Percentiles rank a stretch among this genome's conserved stretches.
Conservation (phyloP, 1,140 invertebrate species). For the Ceratina calcarata region DNA sequence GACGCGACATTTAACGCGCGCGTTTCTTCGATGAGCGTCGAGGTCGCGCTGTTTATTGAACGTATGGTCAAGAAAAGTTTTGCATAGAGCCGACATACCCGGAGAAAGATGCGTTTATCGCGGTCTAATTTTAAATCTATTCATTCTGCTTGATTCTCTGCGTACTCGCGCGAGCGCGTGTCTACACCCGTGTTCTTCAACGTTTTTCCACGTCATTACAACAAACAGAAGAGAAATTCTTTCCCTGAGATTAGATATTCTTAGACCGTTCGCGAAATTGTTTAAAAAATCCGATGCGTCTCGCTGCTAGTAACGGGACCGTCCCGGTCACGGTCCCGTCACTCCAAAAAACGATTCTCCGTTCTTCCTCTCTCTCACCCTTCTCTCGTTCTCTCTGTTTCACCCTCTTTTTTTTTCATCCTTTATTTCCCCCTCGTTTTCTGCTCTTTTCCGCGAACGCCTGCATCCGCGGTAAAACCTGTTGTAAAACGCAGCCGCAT, state of each 20-base stretch:
- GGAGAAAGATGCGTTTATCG: slow-evolving; percentile 52
- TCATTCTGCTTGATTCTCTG: slow-evolving; percentile 25
- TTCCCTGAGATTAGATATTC: slow-evolving; percentile 64
- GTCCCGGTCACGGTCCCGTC: not conserved
- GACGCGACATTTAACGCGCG: not conserved
- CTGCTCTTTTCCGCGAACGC: slow-evolving; percentile 57
- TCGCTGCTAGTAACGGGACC: not conserved
- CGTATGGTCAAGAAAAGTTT: slow-evolving; percentile 32
- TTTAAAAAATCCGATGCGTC: slow-evolving; percentile 46
- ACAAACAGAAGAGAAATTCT: slow-evolving; percentile 44
- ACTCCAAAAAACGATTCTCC: slow-evolving; percentile 14
- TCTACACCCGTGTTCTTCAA: slow-evolving; percentile 36
- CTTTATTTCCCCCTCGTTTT: slow-evolving; percentile 23
- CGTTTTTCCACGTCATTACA: slow-evolving; percentile 39
- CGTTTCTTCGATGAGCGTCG: not conserved
- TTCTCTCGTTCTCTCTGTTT: slow-evolving; percentile 9
- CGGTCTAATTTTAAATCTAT: slow-evolving; percentile 54
- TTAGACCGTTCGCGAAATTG: slow-evolving; percentile 70
- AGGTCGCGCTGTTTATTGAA: slow-evolving; percentile 17
- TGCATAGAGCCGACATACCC: slow-evolving; percentile 42
- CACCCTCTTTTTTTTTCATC: not conserved
- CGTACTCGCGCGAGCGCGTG: not conserved
- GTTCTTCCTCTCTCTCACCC: not conserved
- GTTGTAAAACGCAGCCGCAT: slow-evolving; percentile 72
- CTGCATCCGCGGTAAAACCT: slow-evolving; percentile 66